Evolutionary conservation across 1,140 invertebrate genomes (phyloP), one percentile per base, ranked within the genome.

Genomic region (Lasioglossum albipes): DNA sequence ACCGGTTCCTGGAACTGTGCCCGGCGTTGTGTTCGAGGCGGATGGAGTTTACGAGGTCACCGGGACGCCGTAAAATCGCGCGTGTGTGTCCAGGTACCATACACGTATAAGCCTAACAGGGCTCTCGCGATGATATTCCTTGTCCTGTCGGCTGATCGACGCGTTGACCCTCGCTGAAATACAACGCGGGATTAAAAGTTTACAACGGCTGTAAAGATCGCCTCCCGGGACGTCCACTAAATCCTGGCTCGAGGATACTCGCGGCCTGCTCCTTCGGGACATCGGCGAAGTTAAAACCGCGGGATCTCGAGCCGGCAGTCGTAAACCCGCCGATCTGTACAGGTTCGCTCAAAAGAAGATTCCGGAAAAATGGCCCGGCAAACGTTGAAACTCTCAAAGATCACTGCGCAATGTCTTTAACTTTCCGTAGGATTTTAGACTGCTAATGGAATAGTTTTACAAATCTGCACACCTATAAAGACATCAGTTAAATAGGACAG

Each of bases 151-250:
- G 10, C 59, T 45, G 52, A 57, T 76, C 54, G 66, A 76, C 74
- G 49, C 74, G 16, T 45, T 69, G 75, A 70, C 66, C 75, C 65
- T 18, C 31, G 27, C 20, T 18, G 36, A 22, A 6, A 69, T 54
- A 57, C 68, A 70, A 70, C 49, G 49, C 22, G 52, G 75, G 66
- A 76, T 76, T 76, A 70, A 76, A 76, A 76, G 66, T 76, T 76
- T 76, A 70, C 54, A 45, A 20, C 66, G n/a, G 36, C 36, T n/a
- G 52, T 69, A 49, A 70, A 69, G 65, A 76, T 76, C 52, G 10
- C 10, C 66, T 57, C 41, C 22, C 52, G 16, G 41, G 22, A n/a
- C 36, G 36, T 20, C 52, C 65, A 27, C 16, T 76, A 57, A 76
- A 70, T 76, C 75, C 52, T 36, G 18, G 22, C 7, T 45, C 18